Evolutionary conservation across 35 echinoderm and acorn worm species (phyloP).

Genomic region (Apostichopus japonicus): DNA sequence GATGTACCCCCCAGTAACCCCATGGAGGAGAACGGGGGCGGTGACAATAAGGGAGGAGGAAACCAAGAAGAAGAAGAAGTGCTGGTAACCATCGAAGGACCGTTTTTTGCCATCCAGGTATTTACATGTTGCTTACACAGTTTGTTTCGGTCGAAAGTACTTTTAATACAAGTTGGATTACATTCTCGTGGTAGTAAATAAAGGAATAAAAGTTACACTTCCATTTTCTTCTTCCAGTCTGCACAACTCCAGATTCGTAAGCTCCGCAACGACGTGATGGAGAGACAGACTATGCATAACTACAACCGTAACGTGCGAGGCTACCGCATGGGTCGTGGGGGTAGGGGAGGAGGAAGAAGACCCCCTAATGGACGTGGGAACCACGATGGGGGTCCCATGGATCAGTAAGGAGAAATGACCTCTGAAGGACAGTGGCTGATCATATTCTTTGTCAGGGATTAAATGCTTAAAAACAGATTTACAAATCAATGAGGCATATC

Average conservation of each 20-base stretch:
- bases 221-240: neutral
- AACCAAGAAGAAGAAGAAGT: slow-evolving; percentile 76
- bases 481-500: slow-evolving; percentile 1
- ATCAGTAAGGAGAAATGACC: neutral
- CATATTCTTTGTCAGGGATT: slow-evolving; percentile 29
- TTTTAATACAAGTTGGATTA: too few species aligned
- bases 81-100: slow-evolving; percentile 82
- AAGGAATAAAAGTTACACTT: neutral
- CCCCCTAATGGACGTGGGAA: neutral
- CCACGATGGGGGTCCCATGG: slow-evolving; percentile 19
- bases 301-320: slow-evolving; percentile 45
- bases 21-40: slow-evolving; percentile 53
- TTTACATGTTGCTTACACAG: neutral
- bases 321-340: slow-evolving; percentile 4
- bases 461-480: slow-evolving; percentile 1
- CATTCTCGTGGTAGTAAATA: too few species aligned
- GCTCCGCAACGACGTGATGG: slow-evolving; percentile 47
- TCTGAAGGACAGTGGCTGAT: neutral
- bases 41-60: slow-evolving; percentile 33
- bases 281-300: slow-evolving; percentile 30
- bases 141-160: too few species aligned
- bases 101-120: slow-evolving; percentile 94
- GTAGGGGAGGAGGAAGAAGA: neutral
- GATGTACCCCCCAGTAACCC: slow-evolving; percentile 73
- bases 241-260: slow-evolving; percentile 47